Base-by-base conservation (phyloP, 2,888 invertebrate genomes). In the Diarsia brunnea region DNA sequence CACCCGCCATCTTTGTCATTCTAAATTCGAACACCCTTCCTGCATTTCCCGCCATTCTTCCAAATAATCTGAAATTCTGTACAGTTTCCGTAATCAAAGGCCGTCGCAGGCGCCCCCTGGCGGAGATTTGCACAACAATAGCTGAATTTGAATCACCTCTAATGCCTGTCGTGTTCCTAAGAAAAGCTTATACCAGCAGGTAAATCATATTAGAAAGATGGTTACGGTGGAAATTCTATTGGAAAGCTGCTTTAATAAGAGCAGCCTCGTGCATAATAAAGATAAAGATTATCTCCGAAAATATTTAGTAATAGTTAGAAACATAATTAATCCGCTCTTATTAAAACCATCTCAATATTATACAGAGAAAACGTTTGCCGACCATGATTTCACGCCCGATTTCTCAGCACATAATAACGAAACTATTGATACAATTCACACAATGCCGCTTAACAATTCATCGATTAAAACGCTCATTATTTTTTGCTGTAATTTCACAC, bases 401-500 rank as follows among this genome's bases (percentile, higher is more conserved):
- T 81, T 79, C 87, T 70, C 69, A 63, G 64, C 75, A 73, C 58
- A 21, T 38, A 63, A 78, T 66, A 80, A 82, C 69, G 3, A 85
- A 86, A 86, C 79, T 60, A 85, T 89, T 87, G 85, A 87, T 69
- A 73, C 66, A 84, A 75, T 80, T 81, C 69, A 82, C 53, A 85
- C 80, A 85, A 86, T 85, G 64, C 84, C 78, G 88, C 86, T 88
- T 88, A 87, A 87, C 84, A 86, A 90, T 88, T 89, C 91, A 84
- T 80, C 86, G 90, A 91, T 92, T 91, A 92, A 92, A 90, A 89
- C 90, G 86, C 85, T 87, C 90, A 90, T 90, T 90, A 90, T 91
- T 92, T 90, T 90, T 91, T 90, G 89, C 89, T 88, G 89, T 90
- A 91, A 93, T 93, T 95, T 95, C 94, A 95, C 95, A 94, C 94